Percentiles rank a stretch among this genome's conserved stretches.
Conservation (phyloP, 2,113 vertebrate genomes). For the Ellobius talpinus region DNA sequence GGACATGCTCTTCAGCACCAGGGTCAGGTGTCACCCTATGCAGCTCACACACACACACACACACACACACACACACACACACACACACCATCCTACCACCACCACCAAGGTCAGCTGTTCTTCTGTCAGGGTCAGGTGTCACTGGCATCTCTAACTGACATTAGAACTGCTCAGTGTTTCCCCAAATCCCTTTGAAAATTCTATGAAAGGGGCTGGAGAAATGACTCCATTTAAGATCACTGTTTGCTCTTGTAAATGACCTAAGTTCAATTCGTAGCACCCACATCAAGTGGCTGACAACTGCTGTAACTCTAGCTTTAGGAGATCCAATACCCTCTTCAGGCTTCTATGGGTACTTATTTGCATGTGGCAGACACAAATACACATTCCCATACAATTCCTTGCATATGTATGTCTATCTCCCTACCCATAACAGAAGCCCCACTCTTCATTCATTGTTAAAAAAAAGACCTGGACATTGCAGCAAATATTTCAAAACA, state of each 20-base stretch:
- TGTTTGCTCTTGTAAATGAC: background rate
- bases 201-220: background rate
- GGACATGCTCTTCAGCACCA: background rate
- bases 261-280: background rate
- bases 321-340: background rate
- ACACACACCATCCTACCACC: background rate
- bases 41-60: too few species aligned
- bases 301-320: background rate
- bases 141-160: accelerated
- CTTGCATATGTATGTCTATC: background rate
- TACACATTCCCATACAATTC: background rate
- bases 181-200: background rate
- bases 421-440: background rate
- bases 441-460: background rate
- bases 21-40: background rate
- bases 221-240: background rate
- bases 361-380: background rate
- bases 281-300: background rate
- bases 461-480: background rate
- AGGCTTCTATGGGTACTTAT: background rate
- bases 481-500: background rate
- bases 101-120: background rate
- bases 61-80: background rate
- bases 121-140: background rate
- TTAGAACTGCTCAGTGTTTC: background rate